Conservation (phyloP, 2,113 vertebrate species). For the Ameiurus melas region DNA sequence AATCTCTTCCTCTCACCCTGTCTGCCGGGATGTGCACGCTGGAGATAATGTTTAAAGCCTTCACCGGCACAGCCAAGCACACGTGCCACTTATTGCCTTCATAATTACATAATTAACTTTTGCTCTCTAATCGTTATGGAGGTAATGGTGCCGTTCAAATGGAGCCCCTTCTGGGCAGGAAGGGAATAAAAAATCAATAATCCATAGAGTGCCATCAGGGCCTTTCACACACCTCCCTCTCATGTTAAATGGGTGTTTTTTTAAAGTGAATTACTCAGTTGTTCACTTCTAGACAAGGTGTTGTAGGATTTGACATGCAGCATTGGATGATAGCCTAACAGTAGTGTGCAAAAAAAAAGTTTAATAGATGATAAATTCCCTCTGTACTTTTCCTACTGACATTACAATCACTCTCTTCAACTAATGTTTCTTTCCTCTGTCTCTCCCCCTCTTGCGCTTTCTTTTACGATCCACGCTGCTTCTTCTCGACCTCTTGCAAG, state of each 20-base stretch:
- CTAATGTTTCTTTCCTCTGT: slow-evolving; percentile 5
- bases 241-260: slow-evolving; percentile 62
- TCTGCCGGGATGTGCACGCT: slow-evolving; percentile 84
- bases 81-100: slow-evolving; percentile 96
- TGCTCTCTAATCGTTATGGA: slow-evolving; percentile 98
- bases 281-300: slow-evolving; percentile 33
- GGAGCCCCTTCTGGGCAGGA: slow-evolving; percentile 86
- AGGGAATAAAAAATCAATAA: slow-evolving; percentile 98
- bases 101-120: slow-evolving; percentile 99
- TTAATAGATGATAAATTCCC: background rate
- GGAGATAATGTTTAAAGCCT: slow-evolving; percentile 93
- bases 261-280: slow-evolving; percentile 20
- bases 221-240: slow-evolving; percentile 62
- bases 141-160: slow-evolving; percentile 97
- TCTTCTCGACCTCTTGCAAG: slow-evolving; percentile 76
- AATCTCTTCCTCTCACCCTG: slow-evolving; percentile 88
- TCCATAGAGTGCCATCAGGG: slow-evolving; percentile 90
- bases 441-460: slow-evolving; percentile 54
- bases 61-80: slow-evolving; percentile 93
- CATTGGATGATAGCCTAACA: slow-evolving; percentile 17
- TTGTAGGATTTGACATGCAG: slow-evolving; percentile 27
- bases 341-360: slow-evolving; percentile 15
- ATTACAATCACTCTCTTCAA: background rate
- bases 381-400: slow-evolving; percentile 7
- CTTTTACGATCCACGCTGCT: slow-evolving; percentile 77